Conservation (phyloP, 1,140 invertebrate species). For the Dreissena rostriformis region DNA sequence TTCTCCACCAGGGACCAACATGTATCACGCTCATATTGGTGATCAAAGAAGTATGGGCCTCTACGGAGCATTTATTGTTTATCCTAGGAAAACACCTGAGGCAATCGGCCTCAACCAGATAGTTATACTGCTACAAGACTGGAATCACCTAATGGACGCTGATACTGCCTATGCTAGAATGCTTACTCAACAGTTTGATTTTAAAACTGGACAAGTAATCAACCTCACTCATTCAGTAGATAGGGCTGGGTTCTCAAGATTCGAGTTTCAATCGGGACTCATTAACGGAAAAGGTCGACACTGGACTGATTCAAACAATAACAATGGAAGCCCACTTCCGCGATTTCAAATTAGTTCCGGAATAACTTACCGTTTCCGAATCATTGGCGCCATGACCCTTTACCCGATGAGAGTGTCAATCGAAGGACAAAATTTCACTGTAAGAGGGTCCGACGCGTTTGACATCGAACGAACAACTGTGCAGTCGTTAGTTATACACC, state of each 20-base stretch:
- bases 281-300: conserved; percentile 71
- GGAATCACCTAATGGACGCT: conserved; percentile 63
- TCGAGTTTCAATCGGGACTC: conserved; percentile 64
- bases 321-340: conserved; percentile 63
- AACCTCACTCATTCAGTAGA: conserved; percentile 32
- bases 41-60: conserved; percentile 69
- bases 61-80: conserved; percentile 63
- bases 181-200: conserved; percentile 38
- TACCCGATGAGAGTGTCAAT: conserved; percentile 48
- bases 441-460: conserved; percentile 23
- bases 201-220: not conserved
- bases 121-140: conserved; percentile 58
- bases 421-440: not conserved
- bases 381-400: conserved; percentile 36
- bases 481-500: conserved; percentile 47
- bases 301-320: conserved; percentile 24
- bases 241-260: conserved; percentile 53
- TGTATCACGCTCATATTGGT: conserved; percentile 76
- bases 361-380: conserved; percentile 64
- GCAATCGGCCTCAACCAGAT: conserved; percentile 33
- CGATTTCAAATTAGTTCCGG: conserved; percentile 54
- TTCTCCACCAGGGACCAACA: conserved; percentile 66
- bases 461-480: not conserved
- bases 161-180: conserved; percentile 57
- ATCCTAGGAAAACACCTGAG: not conserved